Conservation (phyloP, 2,113 vertebrate species). For the Muntiacus muntjak region DNA sequence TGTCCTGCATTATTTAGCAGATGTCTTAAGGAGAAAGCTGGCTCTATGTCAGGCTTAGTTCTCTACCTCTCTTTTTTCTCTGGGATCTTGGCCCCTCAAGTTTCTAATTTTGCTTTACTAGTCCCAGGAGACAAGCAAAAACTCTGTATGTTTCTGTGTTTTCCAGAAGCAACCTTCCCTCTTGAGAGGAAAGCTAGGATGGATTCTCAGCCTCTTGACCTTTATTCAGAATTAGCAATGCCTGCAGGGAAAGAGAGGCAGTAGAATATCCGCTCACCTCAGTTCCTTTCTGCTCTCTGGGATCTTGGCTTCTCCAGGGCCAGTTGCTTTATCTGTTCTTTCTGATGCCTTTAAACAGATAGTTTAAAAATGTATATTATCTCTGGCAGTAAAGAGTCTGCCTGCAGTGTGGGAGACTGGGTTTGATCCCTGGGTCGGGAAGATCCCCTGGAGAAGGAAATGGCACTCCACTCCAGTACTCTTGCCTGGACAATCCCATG, state of each 20-base stretch:
- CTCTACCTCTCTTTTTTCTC: neutral
- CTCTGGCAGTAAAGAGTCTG: neutral
- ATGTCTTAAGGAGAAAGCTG: constrained; percentile 15
- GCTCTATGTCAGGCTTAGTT: constrained; percentile 4
- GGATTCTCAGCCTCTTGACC: neutral
- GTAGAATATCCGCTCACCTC: neutral
- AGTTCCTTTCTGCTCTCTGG: neutral
- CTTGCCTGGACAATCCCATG: neutral
- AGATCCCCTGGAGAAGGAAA: neutral
- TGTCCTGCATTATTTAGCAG: neutral
- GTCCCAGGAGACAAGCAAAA: neutral
- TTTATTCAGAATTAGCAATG: constrained; percentile 11
- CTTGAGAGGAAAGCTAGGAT: neutral
- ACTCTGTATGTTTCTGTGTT: constrained; percentile 9
- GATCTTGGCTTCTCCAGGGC: neutral
- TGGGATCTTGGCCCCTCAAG: constrained; percentile 5
- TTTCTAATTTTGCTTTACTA: constrained; percentile 49
- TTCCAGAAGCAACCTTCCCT: constrained; percentile 32
- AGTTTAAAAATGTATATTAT: neutral
- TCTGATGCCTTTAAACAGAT: constrained; percentile 4
- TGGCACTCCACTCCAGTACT: neutral
- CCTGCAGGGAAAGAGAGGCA: neutral
- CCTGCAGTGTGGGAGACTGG: neutral
- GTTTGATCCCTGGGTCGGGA: neutral
- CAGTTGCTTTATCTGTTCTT: neutral